phyloP scores from a whole-genome alignment of 2,113 vertebrate genomes.

The Bos indicus region DNA sequence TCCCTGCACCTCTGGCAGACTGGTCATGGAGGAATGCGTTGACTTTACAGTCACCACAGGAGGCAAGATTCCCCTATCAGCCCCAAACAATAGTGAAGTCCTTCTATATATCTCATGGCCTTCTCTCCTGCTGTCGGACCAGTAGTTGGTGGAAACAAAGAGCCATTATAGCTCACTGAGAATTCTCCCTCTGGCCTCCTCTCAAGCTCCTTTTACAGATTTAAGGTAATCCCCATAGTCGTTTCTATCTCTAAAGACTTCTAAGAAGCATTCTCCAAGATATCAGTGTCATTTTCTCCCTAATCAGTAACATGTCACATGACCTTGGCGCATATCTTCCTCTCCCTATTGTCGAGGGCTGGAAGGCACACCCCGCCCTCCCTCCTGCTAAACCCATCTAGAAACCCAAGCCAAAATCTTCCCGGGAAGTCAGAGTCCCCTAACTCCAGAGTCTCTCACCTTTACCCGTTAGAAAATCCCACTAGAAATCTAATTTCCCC shows the following conservation, averaged over 20 bases:
- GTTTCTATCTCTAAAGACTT: not conserved
- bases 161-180: not conserved
- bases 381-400: not conserved
- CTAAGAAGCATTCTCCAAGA: not conserved
- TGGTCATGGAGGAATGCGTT: not conserved
- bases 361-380: not conserved
- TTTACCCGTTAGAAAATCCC: not conserved
- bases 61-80: conserved; percentile 19
- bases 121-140: conserved; percentile 17
- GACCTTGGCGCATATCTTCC: not conserved
- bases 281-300: not conserved
- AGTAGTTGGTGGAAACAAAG: conserved; percentile 27
- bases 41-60: not conserved
- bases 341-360: not conserved
- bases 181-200: not conserved
- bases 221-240: not conserved
- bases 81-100: conserved; percentile 35
- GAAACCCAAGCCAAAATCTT: not conserved
- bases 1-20: not conserved
- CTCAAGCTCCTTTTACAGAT: not conserved
- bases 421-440: not conserved
- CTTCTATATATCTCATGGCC: conserved; percentile 8
- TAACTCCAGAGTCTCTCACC: not conserved
- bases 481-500: not conserved
- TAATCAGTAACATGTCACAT: not conserved